Percentiles rank a stretch among this genome's conserved stretches.
Conservation (phyloP, 2,113 vertebrate species). For the Sphaerodactylus townsendi region DNA sequence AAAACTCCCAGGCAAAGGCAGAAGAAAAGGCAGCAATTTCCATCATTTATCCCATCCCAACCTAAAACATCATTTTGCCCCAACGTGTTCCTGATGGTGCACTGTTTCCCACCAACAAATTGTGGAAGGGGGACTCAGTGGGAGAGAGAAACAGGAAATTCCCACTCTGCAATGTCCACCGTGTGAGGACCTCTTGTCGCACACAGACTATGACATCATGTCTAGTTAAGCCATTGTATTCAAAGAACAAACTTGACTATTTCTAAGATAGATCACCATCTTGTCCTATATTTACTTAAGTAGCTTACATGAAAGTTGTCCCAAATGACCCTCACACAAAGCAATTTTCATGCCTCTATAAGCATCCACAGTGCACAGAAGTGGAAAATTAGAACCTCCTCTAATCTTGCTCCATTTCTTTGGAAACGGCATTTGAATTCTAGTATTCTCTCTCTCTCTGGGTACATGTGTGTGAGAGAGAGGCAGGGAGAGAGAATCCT, state of each 20-base stretch:
- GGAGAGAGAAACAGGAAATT: too few species aligned
- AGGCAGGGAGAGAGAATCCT: background rate
- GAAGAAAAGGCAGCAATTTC: too few species aligned
- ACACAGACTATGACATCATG: too few species aligned
- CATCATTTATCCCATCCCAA: too few species aligned
- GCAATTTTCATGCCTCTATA: background rate
- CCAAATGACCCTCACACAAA: background rate
- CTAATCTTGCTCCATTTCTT: background rate
- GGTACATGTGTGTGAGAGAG: background rate
- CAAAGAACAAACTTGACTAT: background rate
- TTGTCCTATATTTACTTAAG: background rate
- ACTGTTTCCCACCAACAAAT: too few species aligned
- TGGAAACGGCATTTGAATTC: background rate
- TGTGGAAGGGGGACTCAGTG: too few species aligned
- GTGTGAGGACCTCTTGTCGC: too few species aligned
- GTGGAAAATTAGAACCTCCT: fast-evolving
- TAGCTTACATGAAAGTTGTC: background rate
- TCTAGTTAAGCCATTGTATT: too few species aligned
- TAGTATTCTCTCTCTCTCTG: background rate
- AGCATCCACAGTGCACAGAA: background rate
- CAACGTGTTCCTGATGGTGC: too few species aligned
- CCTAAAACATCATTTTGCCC: too few species aligned
- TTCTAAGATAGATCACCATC: background rate
- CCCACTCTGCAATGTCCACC: too few species aligned
- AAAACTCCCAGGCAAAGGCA: too few species aligned